A percentile compares a stretch with the other conserved stretches of the same genome.
These are phyloP conservation scores for Synanthedon formicaeformis DNA, from an alignment of 2,888 invertebrate species.

Conservation along the genomic window DNA sequence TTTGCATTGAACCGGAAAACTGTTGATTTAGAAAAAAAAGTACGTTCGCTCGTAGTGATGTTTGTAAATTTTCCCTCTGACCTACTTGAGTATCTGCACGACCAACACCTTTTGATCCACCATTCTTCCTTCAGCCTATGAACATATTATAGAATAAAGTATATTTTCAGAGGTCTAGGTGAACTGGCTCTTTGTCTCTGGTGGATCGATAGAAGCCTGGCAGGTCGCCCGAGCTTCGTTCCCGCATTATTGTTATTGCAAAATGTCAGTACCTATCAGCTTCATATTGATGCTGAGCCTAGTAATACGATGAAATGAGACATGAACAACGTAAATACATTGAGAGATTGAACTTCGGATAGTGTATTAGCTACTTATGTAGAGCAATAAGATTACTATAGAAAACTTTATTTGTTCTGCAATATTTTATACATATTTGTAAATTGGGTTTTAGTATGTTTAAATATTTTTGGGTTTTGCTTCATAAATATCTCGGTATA, in stretches of 20 bases:
- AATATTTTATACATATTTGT: too few relatives aligned
- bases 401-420: too few relatives aligned
- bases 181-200: constrained; percentile 36
- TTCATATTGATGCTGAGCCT: constrained; percentile 57
- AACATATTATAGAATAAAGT: constrained; percentile 24
- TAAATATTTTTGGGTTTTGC: too few relatives aligned
- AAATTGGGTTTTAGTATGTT: too few relatives aligned
- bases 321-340: constrained; percentile 23
- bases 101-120: constrained; percentile 40
- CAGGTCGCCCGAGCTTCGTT: constrained; percentile 64
- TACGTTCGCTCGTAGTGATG: constrained; percentile 50
- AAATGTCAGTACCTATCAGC: constrained; percentile 55
- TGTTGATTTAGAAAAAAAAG: constrained; percentile 55
- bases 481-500: too few relatives aligned
- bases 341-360: constrained; percentile 10
- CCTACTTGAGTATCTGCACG: constrained; percentile 60
- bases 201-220: constrained; percentile 64
- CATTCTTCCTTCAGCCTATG: constrained; percentile 24
- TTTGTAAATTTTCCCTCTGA: constrained; percentile 69
- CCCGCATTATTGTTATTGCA: constrained; percentile 69
- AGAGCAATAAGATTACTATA: too few relatives aligned
- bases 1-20: constrained; percentile 61
- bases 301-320: constrained; percentile 54
- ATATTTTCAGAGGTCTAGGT: constrained; percentile 46
- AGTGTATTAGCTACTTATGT: not conserved